Evolutionary conservation across 2,113 vertebrate genomes (phyloP).

Genomic region (Bos javanicus): DNA sequence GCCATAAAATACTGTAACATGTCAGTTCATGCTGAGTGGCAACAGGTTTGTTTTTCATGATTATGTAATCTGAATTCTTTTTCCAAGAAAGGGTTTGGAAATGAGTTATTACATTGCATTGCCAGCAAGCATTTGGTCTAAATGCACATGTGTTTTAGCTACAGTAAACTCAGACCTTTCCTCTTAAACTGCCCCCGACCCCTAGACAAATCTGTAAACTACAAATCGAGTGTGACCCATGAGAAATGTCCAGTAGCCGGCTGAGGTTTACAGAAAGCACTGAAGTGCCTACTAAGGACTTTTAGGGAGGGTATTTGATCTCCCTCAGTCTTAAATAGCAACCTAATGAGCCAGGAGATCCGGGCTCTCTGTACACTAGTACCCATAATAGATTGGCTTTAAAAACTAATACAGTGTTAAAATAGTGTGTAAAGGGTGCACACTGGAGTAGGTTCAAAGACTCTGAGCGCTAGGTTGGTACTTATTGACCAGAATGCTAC

Average conservation of each 20-base stretch:
- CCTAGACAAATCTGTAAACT: conserved; percentile 4
- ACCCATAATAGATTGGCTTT: neutral
- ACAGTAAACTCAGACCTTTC: neutral
- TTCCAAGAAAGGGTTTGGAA: conserved; percentile 78
- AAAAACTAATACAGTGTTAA: conserved; percentile 1
- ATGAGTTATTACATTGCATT: conserved; percentile 66
- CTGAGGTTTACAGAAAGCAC: neutral
- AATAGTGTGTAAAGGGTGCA: neutral
- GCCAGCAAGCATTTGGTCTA: conserved; percentile 58
- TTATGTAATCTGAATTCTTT: conserved; percentile 86
- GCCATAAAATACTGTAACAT: conserved; percentile 71
- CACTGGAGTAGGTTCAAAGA: neutral
- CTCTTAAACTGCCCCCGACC: neutral
- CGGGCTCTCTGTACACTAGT: neutral
- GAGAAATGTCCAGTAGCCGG: neutral
- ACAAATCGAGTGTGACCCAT: neutral
- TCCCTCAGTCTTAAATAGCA: conserved; percentile 25
- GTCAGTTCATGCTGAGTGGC: conserved; percentile 81
- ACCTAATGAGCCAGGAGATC: neutral
- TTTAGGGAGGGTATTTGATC: conserved; percentile 40
- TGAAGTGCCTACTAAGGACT: conserved; percentile 40
- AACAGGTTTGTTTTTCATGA: conserved; percentile 81
- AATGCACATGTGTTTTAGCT: neutral
- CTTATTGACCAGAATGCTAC: neutral
- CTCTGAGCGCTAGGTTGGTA: neutral